These are phyloP conservation scores for Virgularia gustaviana DNA, from an alignment of 92 coral and sea anemone species.

Conservation along the genomic window DNA sequence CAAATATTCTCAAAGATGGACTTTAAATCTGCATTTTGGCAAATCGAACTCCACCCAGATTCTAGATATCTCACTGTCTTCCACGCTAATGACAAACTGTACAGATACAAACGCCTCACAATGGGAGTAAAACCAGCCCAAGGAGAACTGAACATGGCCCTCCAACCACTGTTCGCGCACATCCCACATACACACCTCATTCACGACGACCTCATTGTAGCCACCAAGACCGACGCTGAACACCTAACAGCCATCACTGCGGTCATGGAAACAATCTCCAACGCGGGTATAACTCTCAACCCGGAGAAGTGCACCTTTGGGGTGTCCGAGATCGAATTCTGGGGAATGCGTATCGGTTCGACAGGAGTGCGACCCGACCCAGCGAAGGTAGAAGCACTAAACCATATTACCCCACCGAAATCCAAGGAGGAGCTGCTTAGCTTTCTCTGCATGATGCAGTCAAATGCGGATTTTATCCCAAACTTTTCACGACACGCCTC, in stretches of 20 bases:
- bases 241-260: not conserved
- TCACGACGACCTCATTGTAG: conserved; percentile 4
- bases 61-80: conserved; percentile 1
- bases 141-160: conserved; percentile 3
- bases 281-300: conserved; percentile 5
- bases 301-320: conserved; percentile 13
- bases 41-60: not conserved
- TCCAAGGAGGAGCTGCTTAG: conserved; percentile 51
- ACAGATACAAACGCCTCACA: conserved; percentile 5
- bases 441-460: conserved; percentile 56
- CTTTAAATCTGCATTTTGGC: conserved; percentile 10
- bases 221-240: not conserved
- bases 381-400: conserved; percentile 55
- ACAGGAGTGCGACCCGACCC: conserved; percentile 29
- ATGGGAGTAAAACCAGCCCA: not conserved
- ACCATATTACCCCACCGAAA: conserved; percentile 46
- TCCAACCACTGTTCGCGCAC: not conserved
- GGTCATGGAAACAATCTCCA: conserved; percentile 5
- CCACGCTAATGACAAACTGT: conserved; percentile 14
- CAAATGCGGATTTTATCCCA: conserved; percentile 52
- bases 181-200: not conserved
- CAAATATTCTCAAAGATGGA: conserved; percentile 17
- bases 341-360: conserved; percentile 29
- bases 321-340: conserved; percentile 20
- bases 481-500: conserved; percentile 53